phyloP scores from a whole-genome alignment of 1,140 invertebrate genomes.

The Anastrepha obliqua region DNA sequence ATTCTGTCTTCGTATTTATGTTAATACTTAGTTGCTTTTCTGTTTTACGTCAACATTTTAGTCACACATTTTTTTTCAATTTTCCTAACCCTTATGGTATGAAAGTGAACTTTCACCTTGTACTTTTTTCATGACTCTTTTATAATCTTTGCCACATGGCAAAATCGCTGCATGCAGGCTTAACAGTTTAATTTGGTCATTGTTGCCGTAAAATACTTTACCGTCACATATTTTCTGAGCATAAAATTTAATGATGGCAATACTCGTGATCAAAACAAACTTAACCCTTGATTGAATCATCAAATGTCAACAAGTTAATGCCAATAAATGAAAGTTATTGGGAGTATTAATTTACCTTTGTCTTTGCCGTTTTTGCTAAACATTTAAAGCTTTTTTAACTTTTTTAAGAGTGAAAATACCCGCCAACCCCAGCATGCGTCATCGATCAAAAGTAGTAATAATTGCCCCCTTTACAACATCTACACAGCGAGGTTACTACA shows the following conservation, averaged over 20 bases:
- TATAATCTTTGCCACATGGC: background rate
- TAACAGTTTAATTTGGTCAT: background rate
- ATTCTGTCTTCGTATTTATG: background rate
- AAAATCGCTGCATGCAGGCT: background rate
- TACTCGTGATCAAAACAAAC: background rate
- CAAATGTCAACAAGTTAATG: background rate
- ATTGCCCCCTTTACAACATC: too few relatives aligned
- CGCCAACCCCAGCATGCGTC: too few relatives aligned
- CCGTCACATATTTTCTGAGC: background rate
- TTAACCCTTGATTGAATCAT: background rate
- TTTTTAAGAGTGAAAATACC: too few relatives aligned
- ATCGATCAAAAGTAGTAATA: too few relatives aligned
- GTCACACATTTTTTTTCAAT: background rate
- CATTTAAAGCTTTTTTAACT: too few relatives aligned
- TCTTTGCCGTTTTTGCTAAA: too few relatives aligned
- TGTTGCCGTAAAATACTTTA: background rate
- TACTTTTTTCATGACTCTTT: background rate
- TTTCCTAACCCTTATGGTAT: too few relatives aligned
- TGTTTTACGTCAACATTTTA: background rate
- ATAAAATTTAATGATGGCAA: background rate
- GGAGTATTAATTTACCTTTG: too few relatives aligned
- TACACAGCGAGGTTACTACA: too few relatives aligned
- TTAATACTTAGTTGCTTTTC: background rate
- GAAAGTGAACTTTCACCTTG: background rate
- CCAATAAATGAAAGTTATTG: too few relatives aligned